Conservation (phyloP, 2,888 invertebrate species). For the Aproaerema taeniolella region DNA sequence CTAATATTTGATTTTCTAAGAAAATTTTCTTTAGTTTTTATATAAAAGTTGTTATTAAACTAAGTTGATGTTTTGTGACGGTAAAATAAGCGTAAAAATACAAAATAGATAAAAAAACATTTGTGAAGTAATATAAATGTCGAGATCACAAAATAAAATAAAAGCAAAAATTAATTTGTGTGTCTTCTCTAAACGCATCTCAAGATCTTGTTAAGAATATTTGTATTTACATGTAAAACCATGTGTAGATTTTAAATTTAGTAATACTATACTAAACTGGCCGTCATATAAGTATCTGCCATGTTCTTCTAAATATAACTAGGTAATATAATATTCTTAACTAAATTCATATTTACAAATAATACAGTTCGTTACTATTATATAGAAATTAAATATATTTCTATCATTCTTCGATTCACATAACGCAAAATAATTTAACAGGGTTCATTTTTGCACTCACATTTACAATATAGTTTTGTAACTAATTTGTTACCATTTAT, state of each 20-base stretch:
- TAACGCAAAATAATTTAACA: constrained; percentile 79
- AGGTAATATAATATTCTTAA: constrained; percentile 80
- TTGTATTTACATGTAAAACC: constrained; percentile 74
- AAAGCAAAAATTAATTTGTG: no score
- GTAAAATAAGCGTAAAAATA: no score
- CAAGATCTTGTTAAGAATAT: no score
- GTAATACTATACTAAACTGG: constrained; percentile 85
- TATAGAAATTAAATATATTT: constrained; percentile 77
- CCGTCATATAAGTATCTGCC: constrained; percentile 83
- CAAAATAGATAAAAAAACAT: no score
- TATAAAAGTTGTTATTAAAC: no score
- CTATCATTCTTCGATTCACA: constrained; percentile 77
- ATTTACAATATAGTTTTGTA: constrained; percentile 74
- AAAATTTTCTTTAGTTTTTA: no score
- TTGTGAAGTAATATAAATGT: no score
- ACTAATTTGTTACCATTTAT: constrained; percentile 63
- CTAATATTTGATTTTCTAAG: no score
- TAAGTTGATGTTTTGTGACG: no score
- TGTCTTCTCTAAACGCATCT: no score
- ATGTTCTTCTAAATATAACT: constrained; percentile 78
- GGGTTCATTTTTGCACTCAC: constrained; percentile 76
- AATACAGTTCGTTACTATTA: constrained; percentile 78
- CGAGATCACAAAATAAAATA: no score
- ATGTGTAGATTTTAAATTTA: constrained; percentile 77
- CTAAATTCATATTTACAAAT: constrained; percentile 79